These are phyloP conservation scores for Cyanoramphus novaezelandiae DNA, from an alignment of 2,113 vertebrate genomes.

Conservation along the genomic window DNA sequence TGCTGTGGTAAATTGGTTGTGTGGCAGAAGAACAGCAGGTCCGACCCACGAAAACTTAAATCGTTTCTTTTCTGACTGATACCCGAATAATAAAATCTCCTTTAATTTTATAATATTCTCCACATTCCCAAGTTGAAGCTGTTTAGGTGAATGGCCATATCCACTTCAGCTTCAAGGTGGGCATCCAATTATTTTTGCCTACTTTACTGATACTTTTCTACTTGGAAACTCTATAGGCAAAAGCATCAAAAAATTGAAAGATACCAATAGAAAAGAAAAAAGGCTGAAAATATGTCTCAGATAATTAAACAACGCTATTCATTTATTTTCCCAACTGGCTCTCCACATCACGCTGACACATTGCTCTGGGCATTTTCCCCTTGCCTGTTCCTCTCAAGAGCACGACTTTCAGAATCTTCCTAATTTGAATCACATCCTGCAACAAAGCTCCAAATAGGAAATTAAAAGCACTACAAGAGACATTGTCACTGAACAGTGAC, in stretches of 20 bases:
- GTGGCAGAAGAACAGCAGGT: neutral
- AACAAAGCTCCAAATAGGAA: neutral
- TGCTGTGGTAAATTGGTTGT: neutral
- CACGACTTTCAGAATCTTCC: neutral
- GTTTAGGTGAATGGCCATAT: neutral
- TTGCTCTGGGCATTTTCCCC: neutral
- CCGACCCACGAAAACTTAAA: neutral
- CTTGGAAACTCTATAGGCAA: neutral
- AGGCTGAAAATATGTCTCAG: neutral
- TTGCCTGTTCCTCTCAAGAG: neutral
- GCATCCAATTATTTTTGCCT: neutral
- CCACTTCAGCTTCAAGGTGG: neutral
- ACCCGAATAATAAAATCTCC: neutral
- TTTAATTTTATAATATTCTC: neutral
- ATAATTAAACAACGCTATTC: neutral
- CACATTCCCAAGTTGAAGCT: neutral
- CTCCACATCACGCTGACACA: neutral
- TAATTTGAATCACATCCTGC: neutral
- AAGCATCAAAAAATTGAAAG: neutral
- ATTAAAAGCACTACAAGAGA: neutral
- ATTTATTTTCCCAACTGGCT: neutral
- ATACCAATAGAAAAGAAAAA: neutral
- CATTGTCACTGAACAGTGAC: neutral
- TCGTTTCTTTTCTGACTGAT: neutral
- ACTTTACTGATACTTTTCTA: neutral